Base-by-base conservation (phyloP, 2,888 invertebrate species). In the Andrena fulva region DNA sequence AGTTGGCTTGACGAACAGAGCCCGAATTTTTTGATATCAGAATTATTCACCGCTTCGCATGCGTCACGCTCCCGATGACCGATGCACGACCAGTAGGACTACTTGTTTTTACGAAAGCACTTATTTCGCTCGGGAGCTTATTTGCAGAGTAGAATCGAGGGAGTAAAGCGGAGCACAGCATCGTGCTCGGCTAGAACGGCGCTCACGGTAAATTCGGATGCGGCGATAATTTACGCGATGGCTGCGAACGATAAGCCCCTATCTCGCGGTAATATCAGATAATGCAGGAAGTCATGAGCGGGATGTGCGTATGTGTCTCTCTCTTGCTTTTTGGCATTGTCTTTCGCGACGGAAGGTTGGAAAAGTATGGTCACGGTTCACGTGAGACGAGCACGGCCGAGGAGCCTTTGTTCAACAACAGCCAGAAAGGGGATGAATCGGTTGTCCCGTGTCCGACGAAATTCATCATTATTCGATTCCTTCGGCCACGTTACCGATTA, bases 291-390 rank as follows among this genome's bases (percentile, higher is more conserved):
- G 56, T 56, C 20, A 20, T 52, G 64, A 56, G 74, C 48, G 54
- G 50, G 74, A 71, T 82, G 71, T 68, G 62, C 75, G 80, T 71
- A 80, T 71, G 71, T 27, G 27, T 56, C 56, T 4, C 56, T 56
- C 56, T 8, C 24, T 56, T 3, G 7, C 1, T 54, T 50, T 62
- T 80, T 66, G 66, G 64, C 56, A 10, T 67, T 71, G 71, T 80
- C 75, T 72, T 66, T 63, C 64, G 54, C 72, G 63, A 60, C 52
- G 56, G 67, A 35, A 56, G 48, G 52, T 10, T 56, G 56, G 72
- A 72, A 82, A 24, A 24, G 31, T 33, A 63, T 24, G 33, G 63
- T 33, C 20, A 20, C 63, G 56, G 56, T 56, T 56, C 24, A 24
- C 56, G 56, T 56, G 24, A 7, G 24, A 0, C 56, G 27, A 56